These are phyloP conservation scores for Hippasteria phrygiana DNA, from an alignment of 53 echinoderm and acorn worm species.

Conservation along the genomic window DNA sequence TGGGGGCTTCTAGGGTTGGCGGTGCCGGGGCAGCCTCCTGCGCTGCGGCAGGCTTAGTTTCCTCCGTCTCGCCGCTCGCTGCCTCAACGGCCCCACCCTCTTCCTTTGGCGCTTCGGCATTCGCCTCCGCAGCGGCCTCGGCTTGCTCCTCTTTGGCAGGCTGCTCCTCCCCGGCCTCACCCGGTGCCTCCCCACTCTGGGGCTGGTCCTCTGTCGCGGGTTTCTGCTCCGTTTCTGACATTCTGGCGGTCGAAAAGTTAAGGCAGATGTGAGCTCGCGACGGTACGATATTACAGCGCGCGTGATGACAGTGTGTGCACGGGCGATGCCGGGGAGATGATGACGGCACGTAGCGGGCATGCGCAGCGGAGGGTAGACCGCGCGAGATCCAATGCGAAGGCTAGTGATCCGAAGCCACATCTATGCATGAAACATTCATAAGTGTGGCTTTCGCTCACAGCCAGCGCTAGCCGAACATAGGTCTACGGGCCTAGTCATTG, in stretches of 20 bases:
- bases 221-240: constrained; percentile 90
- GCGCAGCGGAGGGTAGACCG: constrained; percentile 4
- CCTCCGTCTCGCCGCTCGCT: constrained; percentile 65
- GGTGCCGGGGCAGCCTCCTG: constrained; percentile 60
- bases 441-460: not conserved
- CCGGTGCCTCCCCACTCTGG: constrained; percentile 68
- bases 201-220: constrained; percentile 75
- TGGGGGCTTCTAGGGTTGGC: constrained; percentile 81
- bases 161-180: constrained; percentile 64
- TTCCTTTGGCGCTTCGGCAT: constrained; percentile 51
- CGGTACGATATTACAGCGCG: not conserved
- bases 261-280: constrained; percentile 52
- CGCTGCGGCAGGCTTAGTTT: constrained; percentile 42
- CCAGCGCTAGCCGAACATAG: not conserved
- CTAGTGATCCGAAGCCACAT: not conserved
- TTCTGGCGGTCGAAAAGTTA: constrained; percentile 60
- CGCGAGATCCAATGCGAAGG: no score
- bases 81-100: constrained; percentile 74
- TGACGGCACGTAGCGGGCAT: constrained; percentile 23
- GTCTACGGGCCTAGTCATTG: not conserved
- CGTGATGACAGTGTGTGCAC: not conserved
- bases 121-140: constrained; percentile 58
- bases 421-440: constrained; percentile 1
- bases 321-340: not conserved
- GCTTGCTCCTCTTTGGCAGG: constrained; percentile 43